Evolutionary conservation across 1,140 invertebrate species (phyloP).

Genomic region (Colletes gigas): DNA sequence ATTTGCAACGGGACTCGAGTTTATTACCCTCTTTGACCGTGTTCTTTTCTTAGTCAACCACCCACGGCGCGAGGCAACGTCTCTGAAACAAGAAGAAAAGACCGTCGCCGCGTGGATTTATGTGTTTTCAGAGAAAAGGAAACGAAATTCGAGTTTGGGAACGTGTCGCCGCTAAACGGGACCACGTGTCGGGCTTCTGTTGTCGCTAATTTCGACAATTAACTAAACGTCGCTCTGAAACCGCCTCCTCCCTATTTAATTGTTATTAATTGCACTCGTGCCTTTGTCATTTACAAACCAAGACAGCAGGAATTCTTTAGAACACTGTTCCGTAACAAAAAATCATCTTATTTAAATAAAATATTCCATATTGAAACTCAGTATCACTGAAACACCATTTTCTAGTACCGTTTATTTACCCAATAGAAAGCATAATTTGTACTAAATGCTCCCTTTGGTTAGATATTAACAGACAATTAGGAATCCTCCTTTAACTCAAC

Average conservation of each 20-base stretch:
- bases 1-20: conserved; percentile 16
- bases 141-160: conserved; percentile 49
- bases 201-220: conserved; percentile 72
- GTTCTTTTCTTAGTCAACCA: conserved; percentile 42
- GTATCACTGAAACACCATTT: no score
- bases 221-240: conserved; percentile 49
- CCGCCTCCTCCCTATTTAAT: neutral
- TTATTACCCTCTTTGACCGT: neutral
- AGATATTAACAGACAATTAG: no score
- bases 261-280: neutral
- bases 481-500: no score
- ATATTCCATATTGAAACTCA: no score
- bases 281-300: no score
- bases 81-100: conserved; percentile 28
- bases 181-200: conserved; percentile 61
- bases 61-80: conserved; percentile 28
- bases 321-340: no score
- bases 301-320: neutral
- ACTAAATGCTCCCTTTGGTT: no score
- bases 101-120: conserved; percentile 48
- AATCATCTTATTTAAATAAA: no score
- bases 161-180: conserved; percentile 41
- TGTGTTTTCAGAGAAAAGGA: conserved; percentile 64
- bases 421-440: no score
- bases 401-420: no score